A percentile compares a stretch with the other conserved stretches of the same genome.
Evolutionary conservation across 2,888 invertebrate species (phyloP).

Genomic region (Callinectes sapidus): DNA sequence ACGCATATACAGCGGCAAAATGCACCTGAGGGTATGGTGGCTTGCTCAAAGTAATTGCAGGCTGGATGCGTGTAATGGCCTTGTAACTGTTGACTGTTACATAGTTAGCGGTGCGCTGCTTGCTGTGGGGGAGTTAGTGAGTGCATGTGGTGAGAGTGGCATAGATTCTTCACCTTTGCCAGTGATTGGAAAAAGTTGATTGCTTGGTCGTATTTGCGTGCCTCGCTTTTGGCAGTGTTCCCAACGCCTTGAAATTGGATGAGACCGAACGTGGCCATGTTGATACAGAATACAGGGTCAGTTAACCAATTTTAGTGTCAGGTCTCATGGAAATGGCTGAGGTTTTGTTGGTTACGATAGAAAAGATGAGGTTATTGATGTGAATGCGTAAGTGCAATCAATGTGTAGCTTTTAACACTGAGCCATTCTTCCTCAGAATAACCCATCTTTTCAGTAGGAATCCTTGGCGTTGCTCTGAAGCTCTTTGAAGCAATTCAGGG

Average conservation of each 20-base stretch:
- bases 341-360: neutral
- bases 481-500: neutral
- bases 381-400: neutral
- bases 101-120: neutral
- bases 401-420: neutral
- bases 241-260: neutral
- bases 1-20: neutral
- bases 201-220: neutral
- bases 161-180: neutral
- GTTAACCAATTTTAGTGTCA: neutral
- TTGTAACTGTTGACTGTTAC: neutral
- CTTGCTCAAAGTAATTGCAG: too few species aligned
- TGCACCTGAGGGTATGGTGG: too few species aligned
- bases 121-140: neutral
- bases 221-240: neutral
- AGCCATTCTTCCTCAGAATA: neutral
- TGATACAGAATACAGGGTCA: neutral
- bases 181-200: neutral
- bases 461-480: neutral
- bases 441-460: neutral
- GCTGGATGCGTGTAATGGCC: neutral
- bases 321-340: neutral
- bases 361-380: neutral
- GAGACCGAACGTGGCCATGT: neutral
- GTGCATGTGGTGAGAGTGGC: neutral